A percentile compares a stretch with the other conserved stretches of the same genome.
Conservation (phyloP, 1,140 invertebrate genomes). For the Megalonaias nervosa region DNA sequence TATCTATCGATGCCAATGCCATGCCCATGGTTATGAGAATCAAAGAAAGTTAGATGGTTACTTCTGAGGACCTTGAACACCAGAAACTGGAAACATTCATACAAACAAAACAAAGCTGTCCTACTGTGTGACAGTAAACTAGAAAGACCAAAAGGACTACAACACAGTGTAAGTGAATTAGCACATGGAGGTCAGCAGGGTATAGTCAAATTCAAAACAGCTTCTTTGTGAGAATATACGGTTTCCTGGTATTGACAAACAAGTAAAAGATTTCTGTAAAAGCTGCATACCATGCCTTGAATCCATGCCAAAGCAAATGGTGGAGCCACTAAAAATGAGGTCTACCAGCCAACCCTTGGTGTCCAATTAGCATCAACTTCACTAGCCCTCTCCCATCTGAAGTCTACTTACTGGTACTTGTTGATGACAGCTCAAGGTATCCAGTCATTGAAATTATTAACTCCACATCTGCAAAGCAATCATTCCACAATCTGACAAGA, state of each 20-base stretch:
- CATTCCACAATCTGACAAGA: conserved; percentile 21
- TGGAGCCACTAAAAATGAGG: no score
- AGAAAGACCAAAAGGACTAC: neutral
- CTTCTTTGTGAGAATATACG: conserved; percentile 8
- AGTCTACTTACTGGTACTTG: conserved; percentile 52
- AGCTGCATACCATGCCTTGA: conserved; percentile 8
- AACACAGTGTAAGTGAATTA: neutral
- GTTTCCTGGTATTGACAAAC: conserved; percentile 9
- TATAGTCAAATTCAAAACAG: conserved; percentile 18
- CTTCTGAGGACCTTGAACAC: no score
- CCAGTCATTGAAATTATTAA: no score
- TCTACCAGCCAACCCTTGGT: conserved; percentile 13
- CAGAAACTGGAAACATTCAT: neutral
- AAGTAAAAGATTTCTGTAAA: conserved; percentile 8
- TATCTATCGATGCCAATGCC: no score
- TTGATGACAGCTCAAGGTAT: no score
- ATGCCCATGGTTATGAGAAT: no score
- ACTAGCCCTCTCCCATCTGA: conserved; percentile 48
- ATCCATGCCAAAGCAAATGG: neutral
- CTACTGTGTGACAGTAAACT: neutral
- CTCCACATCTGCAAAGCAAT: conserved; percentile 21
- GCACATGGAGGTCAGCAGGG: conserved; percentile 18
- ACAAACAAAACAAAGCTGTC: neutral
- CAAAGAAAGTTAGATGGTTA: no score
- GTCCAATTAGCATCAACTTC: conserved; percentile 51